These are phyloP conservation scores for Hyperopisus bebe DNA, from an alignment of 2,113 vertebrate species.

Conservation along the genomic window DNA sequence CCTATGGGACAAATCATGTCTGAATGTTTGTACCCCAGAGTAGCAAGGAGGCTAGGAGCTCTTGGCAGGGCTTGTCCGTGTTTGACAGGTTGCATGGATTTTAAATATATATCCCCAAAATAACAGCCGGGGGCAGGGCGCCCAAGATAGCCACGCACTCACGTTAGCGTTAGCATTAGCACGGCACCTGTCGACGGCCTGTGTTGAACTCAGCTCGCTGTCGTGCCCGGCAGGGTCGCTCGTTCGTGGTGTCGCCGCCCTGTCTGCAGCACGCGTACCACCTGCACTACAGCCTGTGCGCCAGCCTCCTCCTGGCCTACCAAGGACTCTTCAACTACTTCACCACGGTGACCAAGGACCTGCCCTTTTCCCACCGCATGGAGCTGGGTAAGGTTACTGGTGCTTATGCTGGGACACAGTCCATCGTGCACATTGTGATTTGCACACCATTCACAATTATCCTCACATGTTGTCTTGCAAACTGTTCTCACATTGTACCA, in stretches of 20 bases:
- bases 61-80: background rate
- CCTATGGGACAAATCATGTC: background rate
- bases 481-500: background rate
- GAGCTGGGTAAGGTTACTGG: slow-evolving; percentile 74
- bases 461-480: background rate
- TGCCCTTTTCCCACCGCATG: slow-evolving; percentile 82
- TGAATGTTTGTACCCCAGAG: background rate
- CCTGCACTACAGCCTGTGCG: slow-evolving; percentile 87
- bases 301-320: slow-evolving; percentile 82
- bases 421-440: background rate
- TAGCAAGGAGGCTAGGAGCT: background rate
- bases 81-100: background rate
- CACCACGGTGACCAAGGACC: slow-evolving; percentile 75
- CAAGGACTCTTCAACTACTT: slow-evolving; percentile 91
- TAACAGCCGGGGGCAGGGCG: background rate
- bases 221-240: slow-evolving; percentile 68
- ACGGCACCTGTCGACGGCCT: background rate
- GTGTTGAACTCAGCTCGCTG: background rate
- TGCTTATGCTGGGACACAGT: background rate
- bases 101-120: background rate
- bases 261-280: slow-evolving; percentile 89
- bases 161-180: background rate
- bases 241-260: slow-evolving; percentile 81
- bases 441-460: background rate
- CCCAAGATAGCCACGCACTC: background rate